Percentiles rank a stretch among this genome's conserved stretches.
Evolutionary conservation across 2,113 vertebrate species (phyloP).

Genomic region (Climacteris rufus): DNA sequence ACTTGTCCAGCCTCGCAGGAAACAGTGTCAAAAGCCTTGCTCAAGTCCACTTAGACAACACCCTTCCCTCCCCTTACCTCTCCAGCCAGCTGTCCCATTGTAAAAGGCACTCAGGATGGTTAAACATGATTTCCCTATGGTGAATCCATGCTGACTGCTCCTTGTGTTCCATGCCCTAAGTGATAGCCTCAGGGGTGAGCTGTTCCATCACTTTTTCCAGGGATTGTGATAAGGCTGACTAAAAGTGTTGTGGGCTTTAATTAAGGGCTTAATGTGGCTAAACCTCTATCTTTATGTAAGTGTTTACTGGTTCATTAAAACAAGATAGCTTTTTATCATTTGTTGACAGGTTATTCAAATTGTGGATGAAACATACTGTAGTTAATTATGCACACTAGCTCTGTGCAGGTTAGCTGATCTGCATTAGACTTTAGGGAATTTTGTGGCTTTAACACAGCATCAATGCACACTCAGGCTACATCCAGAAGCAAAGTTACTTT

Average conservation of each 20-base stretch:
- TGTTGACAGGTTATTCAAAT: not conserved
- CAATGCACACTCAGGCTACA: rapidly evolving
- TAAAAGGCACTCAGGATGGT: not conserved
- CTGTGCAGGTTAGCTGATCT: not conserved
- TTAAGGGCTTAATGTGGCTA: not conserved
- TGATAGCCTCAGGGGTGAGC: not conserved
- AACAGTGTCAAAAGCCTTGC: not conserved
- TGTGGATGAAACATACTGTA: not conserved
- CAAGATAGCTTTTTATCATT: not conserved
- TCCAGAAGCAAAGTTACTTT: not conserved
- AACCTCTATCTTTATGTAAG: not conserved
- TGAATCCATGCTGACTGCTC: not conserved
- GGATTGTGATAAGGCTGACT: not conserved
- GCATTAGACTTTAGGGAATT: not conserved
- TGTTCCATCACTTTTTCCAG: not conserved
- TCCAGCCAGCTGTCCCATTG: not conserved
- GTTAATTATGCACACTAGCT: not conserved
- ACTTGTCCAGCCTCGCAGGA: not conserved
- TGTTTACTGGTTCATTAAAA: not conserved
- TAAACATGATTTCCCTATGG: not conserved
- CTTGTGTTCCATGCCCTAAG: not conserved
- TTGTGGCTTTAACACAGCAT: not conserved
- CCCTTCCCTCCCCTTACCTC: rapidly evolving
- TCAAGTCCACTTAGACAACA: not conserved
- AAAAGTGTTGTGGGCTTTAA: not conserved